Conservation (phyloP, 2,888 invertebrate species). For the Cryptus armator region DNA sequence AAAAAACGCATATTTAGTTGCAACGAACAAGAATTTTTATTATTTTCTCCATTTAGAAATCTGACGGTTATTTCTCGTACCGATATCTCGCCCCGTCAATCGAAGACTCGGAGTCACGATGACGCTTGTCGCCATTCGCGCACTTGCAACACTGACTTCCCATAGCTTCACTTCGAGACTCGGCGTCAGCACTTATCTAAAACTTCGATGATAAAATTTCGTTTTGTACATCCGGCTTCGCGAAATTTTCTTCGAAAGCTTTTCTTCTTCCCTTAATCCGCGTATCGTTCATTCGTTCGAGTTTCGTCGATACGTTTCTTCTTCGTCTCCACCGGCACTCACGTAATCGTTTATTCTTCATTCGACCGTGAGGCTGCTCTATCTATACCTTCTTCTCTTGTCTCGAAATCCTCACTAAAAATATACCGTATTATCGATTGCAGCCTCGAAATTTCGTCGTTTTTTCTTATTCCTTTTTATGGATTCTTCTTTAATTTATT, state of each 20-base stretch:
- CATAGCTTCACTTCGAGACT: constrained; percentile 74
- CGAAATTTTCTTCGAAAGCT: constrained; percentile 15
- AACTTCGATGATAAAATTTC: constrained; percentile 31
- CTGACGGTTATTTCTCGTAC: constrained; percentile 66
- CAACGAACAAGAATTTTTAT: background rate
- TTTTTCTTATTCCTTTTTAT: background rate
- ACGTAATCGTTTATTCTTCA: constrained; percentile 70
- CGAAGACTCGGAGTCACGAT: constrained; percentile 74
- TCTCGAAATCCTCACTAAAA: constrained; percentile 52
- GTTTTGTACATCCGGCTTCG: background rate
- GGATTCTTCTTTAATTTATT: background rate
- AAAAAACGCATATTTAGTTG: background rate
- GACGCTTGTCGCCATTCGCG: constrained; percentile 80
- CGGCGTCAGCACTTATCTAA: background rate
- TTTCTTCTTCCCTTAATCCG: constrained; percentile 28
- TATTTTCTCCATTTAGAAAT: background rate
- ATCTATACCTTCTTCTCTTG: constrained; percentile 2
- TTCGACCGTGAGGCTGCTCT: constrained; percentile 35
- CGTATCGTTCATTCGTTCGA: constrained; percentile 53
- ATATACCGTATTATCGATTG: constrained; percentile 3
- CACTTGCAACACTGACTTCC: constrained; percentile 85
- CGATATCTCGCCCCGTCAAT: constrained; percentile 76
- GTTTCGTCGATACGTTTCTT: constrained; percentile 38
- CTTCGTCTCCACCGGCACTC: constrained; percentile 58
- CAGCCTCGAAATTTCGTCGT: background rate